Evolutionary conservation across 1,140 invertebrate genomes (phyloP), one percentile per base, ranked within the genome.

Genomic region (Leptestheria dahalacensis): DNA sequence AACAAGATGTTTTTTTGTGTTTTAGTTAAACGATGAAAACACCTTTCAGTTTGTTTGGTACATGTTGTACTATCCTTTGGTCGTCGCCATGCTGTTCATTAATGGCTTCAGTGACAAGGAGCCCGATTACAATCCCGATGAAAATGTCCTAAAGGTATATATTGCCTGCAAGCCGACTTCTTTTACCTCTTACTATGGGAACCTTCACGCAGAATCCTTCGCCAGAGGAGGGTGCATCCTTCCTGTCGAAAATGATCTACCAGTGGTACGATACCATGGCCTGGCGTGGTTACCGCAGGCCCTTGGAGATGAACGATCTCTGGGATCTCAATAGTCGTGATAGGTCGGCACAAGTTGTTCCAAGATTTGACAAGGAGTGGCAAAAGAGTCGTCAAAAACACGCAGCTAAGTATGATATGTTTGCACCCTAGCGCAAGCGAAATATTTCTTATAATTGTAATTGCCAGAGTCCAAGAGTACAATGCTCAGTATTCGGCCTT

Each of bases 291-390:
- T 96, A 86, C 71, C 81, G 80, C 63, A 82, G 83, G 62, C 85
- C 89, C 12, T 72, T 98, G 26, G 85, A 85, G 64, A 78, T 79
- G 49, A 74, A 77, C 33, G 89, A 97, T 73, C 71, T 97, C 0
- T 98, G 93, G 92, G 82, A 85, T 33, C 79, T 98, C 68, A 90
- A 91, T 66, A 80, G 83, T 2, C 80, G 84, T 65, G 90, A 97
- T 70, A 82, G 80, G 46, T 85, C 90, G 20, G 74, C 73, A 41
- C 81, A 84, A 72, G 80, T 96, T 2, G 82, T 91, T 52, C 85
- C 85, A 9, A 74, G 76, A 50, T 97, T 95, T 71, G 85, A 94
- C 61, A 85, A 87, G 73, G 78, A 89, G 71, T 95, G 89, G 88
- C 75, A 82, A 50, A 71, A 76, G 50, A 74, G 68, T 11, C 51